These are phyloP conservation scores for Trachurus trachurus DNA, from an alignment of 2,797 vertebrate species.

Conservation along the genomic window DNA sequence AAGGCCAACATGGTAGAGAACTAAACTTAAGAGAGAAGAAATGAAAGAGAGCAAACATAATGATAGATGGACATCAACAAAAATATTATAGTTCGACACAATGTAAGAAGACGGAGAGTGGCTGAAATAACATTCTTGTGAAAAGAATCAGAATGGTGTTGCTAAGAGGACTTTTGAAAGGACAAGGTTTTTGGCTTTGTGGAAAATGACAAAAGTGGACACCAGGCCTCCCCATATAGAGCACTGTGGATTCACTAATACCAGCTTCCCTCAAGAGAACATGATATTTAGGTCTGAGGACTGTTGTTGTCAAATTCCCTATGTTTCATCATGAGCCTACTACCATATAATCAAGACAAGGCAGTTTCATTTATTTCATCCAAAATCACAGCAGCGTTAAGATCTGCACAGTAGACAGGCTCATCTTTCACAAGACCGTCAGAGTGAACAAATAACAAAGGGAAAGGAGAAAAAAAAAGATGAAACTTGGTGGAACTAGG, in stretches of 20 bases:
- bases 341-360: not conserved
- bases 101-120: not conserved
- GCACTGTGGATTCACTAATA: not conserved
- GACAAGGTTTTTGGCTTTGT: slow-evolving; percentile 25
- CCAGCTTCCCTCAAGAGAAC: not conserved
- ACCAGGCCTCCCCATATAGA: slow-evolving; percentile 5
- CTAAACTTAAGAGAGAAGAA: not conserved
- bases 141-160: not conserved
- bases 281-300: slow-evolving; percentile 1
- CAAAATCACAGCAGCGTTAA: not conserved
- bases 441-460: not conserved
- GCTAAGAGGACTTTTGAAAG: slow-evolving; percentile 43
- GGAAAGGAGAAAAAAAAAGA: too few species aligned
- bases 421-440: too few species aligned
- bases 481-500: too few species aligned
- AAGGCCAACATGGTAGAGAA: not conserved
- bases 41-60: slow-evolving; percentile 10
- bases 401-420: not conserved
- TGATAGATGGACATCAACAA: slow-evolving; percentile 4
- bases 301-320: not conserved
- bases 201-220: slow-evolving; percentile 34
- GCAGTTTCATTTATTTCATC: not conserved
- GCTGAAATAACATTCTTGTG: slow-evolving; percentile 12
- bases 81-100: slow-evolving; percentile 15
- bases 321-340: too few species aligned